Evolutionary conservation across 2,888 invertebrate genomes (phyloP), one percentile per base, ranked within the genome.

Genomic region (Metacarcinus magister): DNA sequence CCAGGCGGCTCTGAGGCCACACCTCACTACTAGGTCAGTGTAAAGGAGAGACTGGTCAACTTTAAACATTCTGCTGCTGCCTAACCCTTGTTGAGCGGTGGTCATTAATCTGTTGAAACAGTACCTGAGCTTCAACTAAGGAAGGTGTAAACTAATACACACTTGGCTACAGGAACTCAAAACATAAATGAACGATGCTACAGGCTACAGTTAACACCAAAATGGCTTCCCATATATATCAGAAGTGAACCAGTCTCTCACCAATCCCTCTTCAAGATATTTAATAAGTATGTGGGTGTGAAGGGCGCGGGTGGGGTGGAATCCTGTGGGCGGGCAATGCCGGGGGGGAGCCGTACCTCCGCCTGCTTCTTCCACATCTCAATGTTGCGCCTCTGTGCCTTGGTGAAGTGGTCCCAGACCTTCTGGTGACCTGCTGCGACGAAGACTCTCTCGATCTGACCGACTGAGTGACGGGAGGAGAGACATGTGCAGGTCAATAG

Each of bases 391-490:
- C 99, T 98, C 98, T 99, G 99, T 97, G 99, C 99, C 98, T 99
- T 99, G 98, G 99, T 99, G 98, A 99, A 99, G 98, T 99, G 99
- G 98, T 99, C 99, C 99, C 99, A 99, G 98, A 99, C 99, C 98
- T 99, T 99, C 98, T 99, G 99, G 98, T 99, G 99, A 98, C 98
- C 98, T 98, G 99, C 99, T 97, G 99, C 99, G 98, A 98, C 98
- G 98, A 99, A 99, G 98, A 99, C 99, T 98, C 99, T 99, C 98
- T 99, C 99, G 98, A 99, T 99, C 98, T 99, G 99, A 98, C 99
- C 99, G 98, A 99, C 99, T 99, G 99, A 96, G 91, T 96, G 96
- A 95, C 96, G 95, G 96, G 93, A 95, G 96, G 93, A 95, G 96
- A 96, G 95, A 96, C 95, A 96, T 93, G 93, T 96, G 95, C 92